Base-by-base conservation (phyloP, 1,140 invertebrate species). In the Hypothenemus hampei region DNA sequence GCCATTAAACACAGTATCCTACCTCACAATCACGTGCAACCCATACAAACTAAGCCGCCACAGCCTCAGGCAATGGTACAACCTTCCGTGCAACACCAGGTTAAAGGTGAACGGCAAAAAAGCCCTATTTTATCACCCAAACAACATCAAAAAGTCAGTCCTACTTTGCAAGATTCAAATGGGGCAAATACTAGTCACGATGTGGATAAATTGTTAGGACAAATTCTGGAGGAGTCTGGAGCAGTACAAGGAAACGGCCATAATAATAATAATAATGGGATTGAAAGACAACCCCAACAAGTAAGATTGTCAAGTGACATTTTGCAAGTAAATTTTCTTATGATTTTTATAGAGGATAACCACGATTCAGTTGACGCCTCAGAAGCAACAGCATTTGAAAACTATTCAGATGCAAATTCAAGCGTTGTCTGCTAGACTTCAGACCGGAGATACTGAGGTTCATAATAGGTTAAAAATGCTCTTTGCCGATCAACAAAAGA, bases 341-440 rank as follows among this genome's bases (percentile, higher is more conserved):
- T 37, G 31, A 39, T 29, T 36, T 24, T 57, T 51, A 10, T 65
- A 60, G 48, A 58, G 57, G 40, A 62, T 63, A 37, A 62, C 59
- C 16, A 63, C 61, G 10, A 81, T 81, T 37, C 79, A 81, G 56
- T 62, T 81, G 23, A 80, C 79, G 1, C 76, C 78, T 0, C 78
- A 80, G 49, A 80, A 81, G 66, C 79, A 81, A 60, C 66, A 79
- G 69, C 72, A 73, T 58, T 71, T 83, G 29, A 77, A 79, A 65
- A 75, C 72, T 29, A 78, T 83, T 21, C 81, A 83, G 65, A 71
- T 75, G 63, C 80, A 82, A 65, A 79, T 82, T 22, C 75, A 79
- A 60, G 72, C 72, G 16, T 66, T 83, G 24, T 75, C 73, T 10
- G 67, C 72, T 3, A 74, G 77, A 55, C 66, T 79, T 18, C 72